Conservation (phyloP, 2,888 invertebrate genomes). For the Leucophora obtusa region DNA sequence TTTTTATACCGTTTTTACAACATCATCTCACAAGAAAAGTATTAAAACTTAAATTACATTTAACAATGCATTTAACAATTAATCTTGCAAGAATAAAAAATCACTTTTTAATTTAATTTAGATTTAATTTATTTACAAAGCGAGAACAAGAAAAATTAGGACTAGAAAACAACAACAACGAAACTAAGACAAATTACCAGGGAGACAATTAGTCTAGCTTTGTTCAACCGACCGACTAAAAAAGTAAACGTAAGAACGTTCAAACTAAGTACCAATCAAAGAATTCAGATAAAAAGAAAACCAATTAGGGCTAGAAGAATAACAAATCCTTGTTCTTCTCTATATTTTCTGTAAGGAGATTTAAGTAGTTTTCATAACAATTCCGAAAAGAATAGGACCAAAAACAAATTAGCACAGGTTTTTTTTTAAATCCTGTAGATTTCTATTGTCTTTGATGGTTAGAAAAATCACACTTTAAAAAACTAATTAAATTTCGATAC, state of each 20-base stretch:
- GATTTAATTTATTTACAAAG: constrained; percentile 42
- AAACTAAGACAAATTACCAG: constrained; percentile 25
- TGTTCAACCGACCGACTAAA: constrained; percentile 1
- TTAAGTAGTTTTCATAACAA: constrained; percentile 17
- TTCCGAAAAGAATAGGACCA: constrained; percentile 32
- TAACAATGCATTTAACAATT: constrained; percentile 38
- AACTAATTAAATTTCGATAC: constrained; percentile 26
- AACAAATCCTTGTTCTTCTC: constrained; percentile 25
- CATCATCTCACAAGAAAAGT: constrained; percentile 2
- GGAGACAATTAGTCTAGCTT: constrained; percentile 62
- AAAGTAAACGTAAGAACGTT: background rate
- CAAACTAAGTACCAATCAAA: constrained; percentile 7
- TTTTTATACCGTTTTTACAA: constrained; percentile 1
- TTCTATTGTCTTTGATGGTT: constrained; percentile 43
- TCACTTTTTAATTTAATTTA: constrained; percentile 49
- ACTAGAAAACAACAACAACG: background rate
- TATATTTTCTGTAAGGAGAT: constrained; percentile 3
- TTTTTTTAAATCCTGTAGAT: constrained; percentile 1
- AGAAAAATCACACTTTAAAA: constrained; percentile 56
- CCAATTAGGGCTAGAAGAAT: constrained; percentile 45
- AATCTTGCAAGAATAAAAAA: constrained; percentile 41
- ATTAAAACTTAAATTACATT: constrained; percentile 24
- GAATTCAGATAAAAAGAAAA: constrained; percentile 15
- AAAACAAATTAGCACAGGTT: constrained; percentile 60
- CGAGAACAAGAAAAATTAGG: background rate